Evolutionary conservation across 37 sponge, comb jelly and placozoan genomes (phyloP).

Genomic region (Mnemiopsis leidyi): DNA sequence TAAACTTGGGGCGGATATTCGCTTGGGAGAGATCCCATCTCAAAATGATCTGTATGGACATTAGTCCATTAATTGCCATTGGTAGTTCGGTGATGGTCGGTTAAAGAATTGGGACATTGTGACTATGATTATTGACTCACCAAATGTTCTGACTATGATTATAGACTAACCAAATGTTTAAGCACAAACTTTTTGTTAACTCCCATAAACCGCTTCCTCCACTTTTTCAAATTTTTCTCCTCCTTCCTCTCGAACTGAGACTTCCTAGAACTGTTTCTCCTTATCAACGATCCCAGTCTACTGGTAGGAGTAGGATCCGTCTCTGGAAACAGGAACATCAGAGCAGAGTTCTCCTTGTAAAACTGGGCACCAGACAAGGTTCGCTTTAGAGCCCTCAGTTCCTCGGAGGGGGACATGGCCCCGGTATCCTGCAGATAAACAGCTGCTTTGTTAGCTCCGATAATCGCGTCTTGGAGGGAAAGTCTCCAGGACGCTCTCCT

Average conservation of each 20-base stretch:
- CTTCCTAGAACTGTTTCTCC: not conserved
- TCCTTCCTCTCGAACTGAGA: not conserved
- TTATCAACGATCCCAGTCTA: conserved; percentile 25
- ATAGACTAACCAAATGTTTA: conserved; percentile 27
- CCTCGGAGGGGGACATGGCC: not conserved
- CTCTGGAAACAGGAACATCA: conserved; percentile 2
- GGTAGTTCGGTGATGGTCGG: too few species aligned
- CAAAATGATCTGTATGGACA: too few species aligned
- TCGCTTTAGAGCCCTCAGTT: not conserved
- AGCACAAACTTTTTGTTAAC: conserved; percentile 24
- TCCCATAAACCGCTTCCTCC: not conserved
- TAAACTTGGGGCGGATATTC: too few species aligned
- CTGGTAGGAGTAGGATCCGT: not conserved
- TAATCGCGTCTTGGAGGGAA: not conserved
- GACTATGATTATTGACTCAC: too few species aligned
- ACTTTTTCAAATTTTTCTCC: not conserved
- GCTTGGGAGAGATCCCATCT: too few species aligned
- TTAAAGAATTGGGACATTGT: too few species aligned
- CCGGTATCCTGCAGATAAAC: conserved; percentile 10
- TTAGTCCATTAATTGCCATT: too few species aligned
- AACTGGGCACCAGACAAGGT: not conserved
- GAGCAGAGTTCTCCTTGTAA: conserved; percentile 30
- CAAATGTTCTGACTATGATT: too few species aligned
- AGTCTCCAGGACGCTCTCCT: not conserved
- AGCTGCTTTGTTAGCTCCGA: not conserved